Conservation (phyloP, 2,888 invertebrate species). For the Disparrhopalites patrizii region DNA sequence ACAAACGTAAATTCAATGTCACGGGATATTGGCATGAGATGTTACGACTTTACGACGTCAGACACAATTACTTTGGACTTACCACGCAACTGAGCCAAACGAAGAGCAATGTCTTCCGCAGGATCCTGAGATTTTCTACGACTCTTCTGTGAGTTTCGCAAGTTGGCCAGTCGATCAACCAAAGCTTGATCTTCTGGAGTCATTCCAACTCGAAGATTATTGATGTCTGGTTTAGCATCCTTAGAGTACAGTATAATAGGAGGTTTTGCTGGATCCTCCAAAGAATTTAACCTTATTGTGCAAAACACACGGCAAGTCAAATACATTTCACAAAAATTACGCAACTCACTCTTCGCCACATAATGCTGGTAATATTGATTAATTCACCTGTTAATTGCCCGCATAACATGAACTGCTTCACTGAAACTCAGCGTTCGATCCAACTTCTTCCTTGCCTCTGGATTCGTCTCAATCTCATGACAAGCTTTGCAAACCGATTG, state of each 20-base stretch:
- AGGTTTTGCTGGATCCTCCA: conserved; percentile 58
- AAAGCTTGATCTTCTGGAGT: conserved; percentile 61
- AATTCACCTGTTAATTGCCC: conserved; percentile 60
- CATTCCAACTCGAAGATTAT: conserved; percentile 53
- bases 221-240: conserved; percentile 50
- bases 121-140: conserved; percentile 50
- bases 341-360: too few relatives aligned
- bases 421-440: conserved; percentile 12
- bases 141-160: conserved; percentile 54
- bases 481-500: conserved; percentile 21
- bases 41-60: too few relatives aligned
- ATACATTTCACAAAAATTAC: too few relatives aligned
- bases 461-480: neutral
- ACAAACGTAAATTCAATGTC: neutral
- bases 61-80: conserved; percentile 51
- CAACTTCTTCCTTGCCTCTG: conserved; percentile 6
- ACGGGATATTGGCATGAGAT: neutral
- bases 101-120: conserved; percentile 52
- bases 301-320: too few relatives aligned
- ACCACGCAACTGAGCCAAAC: conserved; percentile 59
- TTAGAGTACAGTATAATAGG: conserved; percentile 56
- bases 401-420: conserved; percentile 32
- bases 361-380: neutral
- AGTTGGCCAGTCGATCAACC: conserved; percentile 62
- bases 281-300: conserved; percentile 56